phyloP scores from a whole-genome alignment of 2,888 invertebrate genomes.

The Drosophila silvestris region DNA sequence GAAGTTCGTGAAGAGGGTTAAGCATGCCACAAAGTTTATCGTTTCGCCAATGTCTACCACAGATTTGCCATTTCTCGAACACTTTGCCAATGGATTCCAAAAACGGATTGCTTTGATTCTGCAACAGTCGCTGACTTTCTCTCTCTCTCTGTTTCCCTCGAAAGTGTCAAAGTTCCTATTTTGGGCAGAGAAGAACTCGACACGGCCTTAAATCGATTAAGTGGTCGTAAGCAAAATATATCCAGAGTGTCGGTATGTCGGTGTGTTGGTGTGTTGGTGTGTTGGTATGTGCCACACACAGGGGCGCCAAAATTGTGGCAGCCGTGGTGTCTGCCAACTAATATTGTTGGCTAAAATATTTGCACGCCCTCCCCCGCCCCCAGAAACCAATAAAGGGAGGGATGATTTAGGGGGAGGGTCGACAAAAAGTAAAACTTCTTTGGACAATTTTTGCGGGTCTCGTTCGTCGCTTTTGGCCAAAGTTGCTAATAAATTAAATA shows the following conservation, averaged over 20 bases:
- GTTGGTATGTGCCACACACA: constrained; percentile 5
- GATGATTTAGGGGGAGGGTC: neutral
- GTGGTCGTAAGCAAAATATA: constrained; percentile 55
- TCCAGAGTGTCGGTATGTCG: constrained; percentile 22
- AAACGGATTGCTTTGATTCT: constrained; percentile 17
- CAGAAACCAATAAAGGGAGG: neutral
- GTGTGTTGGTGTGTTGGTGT: neutral
- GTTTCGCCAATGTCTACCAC: constrained; percentile 28
- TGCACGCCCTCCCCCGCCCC: constrained; percentile 10
- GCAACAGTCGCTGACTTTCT: neutral
- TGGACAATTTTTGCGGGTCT: constrained; percentile 53
- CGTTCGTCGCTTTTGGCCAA: constrained; percentile 42
- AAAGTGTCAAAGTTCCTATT: constrained; percentile 54
- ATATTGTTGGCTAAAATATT: constrained; percentile 66
- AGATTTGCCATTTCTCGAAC: constrained; percentile 34
- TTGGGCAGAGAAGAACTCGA: constrained; percentile 28
- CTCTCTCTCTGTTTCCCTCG: constrained; percentile 19
- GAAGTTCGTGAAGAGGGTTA: constrained; percentile 52
- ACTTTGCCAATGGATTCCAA: constrained; percentile 26
- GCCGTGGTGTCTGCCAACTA: constrained; percentile 40
- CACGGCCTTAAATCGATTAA: constrained; percentile 59
- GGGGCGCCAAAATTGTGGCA: constrained; percentile 56
- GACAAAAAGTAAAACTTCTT: constrained; percentile 44
- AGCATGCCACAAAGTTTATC: constrained; percentile 55
- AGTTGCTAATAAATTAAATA: constrained; percentile 72